These are phyloP conservation scores for Zhuqinia jingwanae DNA, from an alignment of 2,888 invertebrate species.

Conservation along the genomic window DNA sequence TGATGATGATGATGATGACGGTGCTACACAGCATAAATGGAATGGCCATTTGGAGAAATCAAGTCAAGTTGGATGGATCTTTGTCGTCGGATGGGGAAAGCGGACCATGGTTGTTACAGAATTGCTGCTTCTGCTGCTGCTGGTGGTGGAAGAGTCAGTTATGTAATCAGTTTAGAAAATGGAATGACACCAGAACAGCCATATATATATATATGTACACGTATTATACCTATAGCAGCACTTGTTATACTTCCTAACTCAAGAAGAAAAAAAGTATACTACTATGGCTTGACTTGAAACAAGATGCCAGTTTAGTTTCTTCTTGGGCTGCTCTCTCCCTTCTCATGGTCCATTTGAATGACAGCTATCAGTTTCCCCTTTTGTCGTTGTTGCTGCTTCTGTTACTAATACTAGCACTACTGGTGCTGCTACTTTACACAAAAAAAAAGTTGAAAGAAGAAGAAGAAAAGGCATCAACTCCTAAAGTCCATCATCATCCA, in stretches of 20 bases:
- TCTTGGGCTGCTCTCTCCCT: no score
- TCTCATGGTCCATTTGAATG: conserved; percentile 66
- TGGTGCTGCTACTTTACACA: neutral
- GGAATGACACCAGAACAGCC: conserved; percentile 35
- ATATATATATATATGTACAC: no score
- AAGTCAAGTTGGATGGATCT: conserved; percentile 29
- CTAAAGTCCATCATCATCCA: neutral
- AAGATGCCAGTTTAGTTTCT: conserved; percentile 7
- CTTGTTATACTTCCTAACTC: no score
- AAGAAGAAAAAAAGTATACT: neutral
- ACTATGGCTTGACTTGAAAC: neutral
- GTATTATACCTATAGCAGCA: no score
- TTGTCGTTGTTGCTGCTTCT: conserved; percentile 10
- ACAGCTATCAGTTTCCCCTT: conserved; percentile 60
- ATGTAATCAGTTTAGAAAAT: conserved; percentile 46
- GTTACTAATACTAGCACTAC: neutral
- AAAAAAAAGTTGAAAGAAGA: neutral
- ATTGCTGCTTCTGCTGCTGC: no score
- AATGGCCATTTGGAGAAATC: conserved; percentile 25
- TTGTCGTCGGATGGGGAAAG: neutral
- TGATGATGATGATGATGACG: neutral
- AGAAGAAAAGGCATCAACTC: neutral
- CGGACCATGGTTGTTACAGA: conserved; percentile 12
- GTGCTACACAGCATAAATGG: conserved; percentile 10
- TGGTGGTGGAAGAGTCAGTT: conserved; percentile 14